phyloP scores from a whole-genome alignment of 2,113 vertebrate genomes.

The Callaeas wilsoni region DNA sequence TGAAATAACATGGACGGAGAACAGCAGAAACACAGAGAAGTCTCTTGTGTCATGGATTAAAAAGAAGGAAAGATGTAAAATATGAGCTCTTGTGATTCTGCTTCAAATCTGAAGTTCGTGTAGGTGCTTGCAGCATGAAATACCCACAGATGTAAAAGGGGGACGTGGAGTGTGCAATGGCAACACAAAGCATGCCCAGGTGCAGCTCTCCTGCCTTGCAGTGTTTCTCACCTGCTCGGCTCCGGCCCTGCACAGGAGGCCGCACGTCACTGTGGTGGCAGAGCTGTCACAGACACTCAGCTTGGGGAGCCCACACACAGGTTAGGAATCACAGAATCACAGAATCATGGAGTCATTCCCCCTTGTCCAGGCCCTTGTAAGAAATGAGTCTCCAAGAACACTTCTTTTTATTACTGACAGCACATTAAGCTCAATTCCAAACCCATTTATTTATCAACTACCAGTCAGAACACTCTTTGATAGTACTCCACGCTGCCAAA shows the following conservation, averaged over 20 bases:
- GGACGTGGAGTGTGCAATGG: neutral
- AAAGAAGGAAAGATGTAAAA: neutral
- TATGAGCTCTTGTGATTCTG: neutral
- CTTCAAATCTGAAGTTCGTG: neutral
- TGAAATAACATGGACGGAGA: constrained; percentile 2
- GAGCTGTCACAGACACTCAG: accelerated
- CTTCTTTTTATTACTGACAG: neutral
- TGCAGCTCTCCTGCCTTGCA: neutral
- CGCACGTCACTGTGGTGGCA: accelerated
- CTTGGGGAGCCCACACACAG: neutral
- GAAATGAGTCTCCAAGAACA: neutral
- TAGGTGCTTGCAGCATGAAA: neutral
- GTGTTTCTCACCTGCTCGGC: neutral
- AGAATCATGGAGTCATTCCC: too few species aligned
- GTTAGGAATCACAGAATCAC: neutral
- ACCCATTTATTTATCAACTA: neutral
- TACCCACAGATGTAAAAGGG: neutral
- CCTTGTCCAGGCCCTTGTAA: neutral
- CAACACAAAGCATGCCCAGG: neutral
- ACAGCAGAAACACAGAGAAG: neutral
- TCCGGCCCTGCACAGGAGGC: neutral
- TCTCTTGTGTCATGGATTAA: neutral
- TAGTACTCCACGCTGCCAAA: neutral
- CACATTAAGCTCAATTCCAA: neutral
- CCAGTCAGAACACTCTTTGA: neutral